These are phyloP conservation scores for Bufo bufo DNA, from an alignment of 2,113 vertebrate species.

Conservation along the genomic window DNA sequence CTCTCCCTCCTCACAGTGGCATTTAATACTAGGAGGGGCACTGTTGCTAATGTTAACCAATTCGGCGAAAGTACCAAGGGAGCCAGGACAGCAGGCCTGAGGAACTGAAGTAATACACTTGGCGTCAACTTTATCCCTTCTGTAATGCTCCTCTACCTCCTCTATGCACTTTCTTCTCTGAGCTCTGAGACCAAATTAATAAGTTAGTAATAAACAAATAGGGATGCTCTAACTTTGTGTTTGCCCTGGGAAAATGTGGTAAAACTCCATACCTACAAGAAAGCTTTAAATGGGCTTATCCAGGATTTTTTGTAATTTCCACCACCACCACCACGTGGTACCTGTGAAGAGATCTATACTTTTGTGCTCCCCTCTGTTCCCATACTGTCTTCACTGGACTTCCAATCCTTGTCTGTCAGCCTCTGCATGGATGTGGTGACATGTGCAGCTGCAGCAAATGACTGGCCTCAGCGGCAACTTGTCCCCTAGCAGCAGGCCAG, in stretches of 20 bases:
- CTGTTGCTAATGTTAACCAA: constrained; percentile 88
- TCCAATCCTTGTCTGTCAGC: too few species aligned
- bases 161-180: constrained; percentile 13
- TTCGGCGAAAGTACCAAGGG: constrained; percentile 80
- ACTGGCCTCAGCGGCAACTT: too few species aligned
- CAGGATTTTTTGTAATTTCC: too few species aligned
- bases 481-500: too few species aligned
- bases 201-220: not conserved
- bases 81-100: constrained; percentile 84
- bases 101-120: constrained; percentile 78
- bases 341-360: too few species aligned
- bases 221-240: not conserved
- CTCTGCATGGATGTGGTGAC: too few species aligned
- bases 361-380: too few species aligned
- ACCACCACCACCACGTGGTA: too few species aligned
- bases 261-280: too few species aligned
- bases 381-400: too few species aligned
- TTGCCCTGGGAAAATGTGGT: not conserved
- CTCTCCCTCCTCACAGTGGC: constrained; percentile 80
- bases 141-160: constrained; percentile 40
- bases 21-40: constrained; percentile 92
- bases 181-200: constrained; percentile 41
- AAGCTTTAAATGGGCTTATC: too few species aligned
- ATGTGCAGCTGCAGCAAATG: too few species aligned
- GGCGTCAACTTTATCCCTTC: constrained; percentile 54